Percentiles rank a stretch among this genome's conserved stretches.
phyloP scores from a whole-genome alignment of 2,113 vertebrate species.

The Mobula birostris region DNA sequence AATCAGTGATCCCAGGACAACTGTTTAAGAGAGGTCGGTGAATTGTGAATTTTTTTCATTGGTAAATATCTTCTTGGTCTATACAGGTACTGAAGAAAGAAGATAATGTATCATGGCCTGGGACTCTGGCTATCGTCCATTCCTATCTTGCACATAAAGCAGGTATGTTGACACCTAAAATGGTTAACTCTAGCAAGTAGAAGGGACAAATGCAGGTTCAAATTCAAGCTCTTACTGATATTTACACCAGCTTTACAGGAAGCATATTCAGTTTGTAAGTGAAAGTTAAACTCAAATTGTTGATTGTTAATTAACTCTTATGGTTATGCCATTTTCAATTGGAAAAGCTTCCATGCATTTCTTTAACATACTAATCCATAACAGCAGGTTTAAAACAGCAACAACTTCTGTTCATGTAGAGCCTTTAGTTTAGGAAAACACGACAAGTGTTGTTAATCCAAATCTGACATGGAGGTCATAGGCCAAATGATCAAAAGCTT shows the following conservation, averaged over 20 bases:
- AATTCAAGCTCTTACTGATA: not conserved
- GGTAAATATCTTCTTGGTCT: not conserved
- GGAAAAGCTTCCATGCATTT: not conserved
- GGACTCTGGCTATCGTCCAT: conserved; percentile 81
- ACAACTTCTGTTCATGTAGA: too few species aligned
- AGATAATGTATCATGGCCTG: conserved; percentile 79
- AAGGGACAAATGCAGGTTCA: not conserved
- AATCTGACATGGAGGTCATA: too few species aligned
- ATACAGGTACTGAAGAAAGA: conserved; percentile 86
- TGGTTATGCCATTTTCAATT: not conserved
- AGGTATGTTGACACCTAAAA: conserved; percentile 54
- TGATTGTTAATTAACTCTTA: not conserved
- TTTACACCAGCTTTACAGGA: not conserved
- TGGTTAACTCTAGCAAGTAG: not conserved
- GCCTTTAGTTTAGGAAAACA: too few species aligned
- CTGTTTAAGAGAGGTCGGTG: not conserved
- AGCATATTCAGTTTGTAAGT: not conserved
- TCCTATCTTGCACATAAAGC: conserved; percentile 94
- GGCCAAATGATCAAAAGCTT: too few species aligned
- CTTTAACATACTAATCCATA: not conserved
- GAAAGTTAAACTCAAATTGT: not conserved
- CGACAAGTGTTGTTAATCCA: too few species aligned
- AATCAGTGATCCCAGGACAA: not conserved
- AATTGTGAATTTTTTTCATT: not conserved
- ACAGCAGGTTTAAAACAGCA: not conserved